phyloP scores from a whole-genome alignment of 2,888 invertebrate species.

The Tolmerus cingulatus region DNA sequence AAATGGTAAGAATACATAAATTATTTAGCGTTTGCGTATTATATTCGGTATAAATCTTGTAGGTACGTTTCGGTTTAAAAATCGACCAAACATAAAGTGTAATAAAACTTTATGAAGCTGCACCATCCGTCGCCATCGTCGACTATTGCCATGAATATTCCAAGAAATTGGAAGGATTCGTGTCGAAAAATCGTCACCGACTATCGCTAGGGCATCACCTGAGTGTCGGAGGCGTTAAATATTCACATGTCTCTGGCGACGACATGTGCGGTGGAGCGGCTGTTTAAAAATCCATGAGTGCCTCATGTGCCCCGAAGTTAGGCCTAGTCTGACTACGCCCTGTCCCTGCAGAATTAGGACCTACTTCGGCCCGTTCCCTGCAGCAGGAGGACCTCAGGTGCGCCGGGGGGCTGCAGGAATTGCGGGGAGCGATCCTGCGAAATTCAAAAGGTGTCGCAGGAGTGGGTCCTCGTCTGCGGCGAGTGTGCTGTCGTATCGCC shows the following conservation, averaged over 20 bases:
- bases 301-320: not conserved
- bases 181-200: not conserved
- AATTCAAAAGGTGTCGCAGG: not conserved
- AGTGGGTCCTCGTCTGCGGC: not conserved
- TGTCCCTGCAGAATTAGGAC: not conserved
- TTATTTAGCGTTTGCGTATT: too few relatives aligned
- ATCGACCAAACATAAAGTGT: too few relatives aligned
- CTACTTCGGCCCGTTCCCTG: not conserved
- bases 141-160: slow-evolving; percentile 6
- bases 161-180: not conserved
- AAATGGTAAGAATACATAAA: too few relatives aligned
- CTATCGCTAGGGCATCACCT: not conserved
- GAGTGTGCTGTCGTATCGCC: not conserved
- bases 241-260: not conserved
- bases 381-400: not conserved
- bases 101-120: slow-evolving; percentile 12
- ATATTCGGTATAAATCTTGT: too few relatives aligned
- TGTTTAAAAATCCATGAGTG: slow-evolving; percentile 30
- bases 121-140: not conserved
- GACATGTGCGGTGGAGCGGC: slow-evolving; percentile 8
- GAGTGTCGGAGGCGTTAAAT: slow-evolving; percentile 6
- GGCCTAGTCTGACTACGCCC: not conserved
- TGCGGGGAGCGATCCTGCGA: not conserved
- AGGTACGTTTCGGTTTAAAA: too few relatives aligned
- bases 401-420: not conserved